Evolutionary conservation across 1,140 invertebrate genomes (phyloP), one percentile per base, ranked within the genome.

Genomic region (Philaenus spumarius): DNA sequence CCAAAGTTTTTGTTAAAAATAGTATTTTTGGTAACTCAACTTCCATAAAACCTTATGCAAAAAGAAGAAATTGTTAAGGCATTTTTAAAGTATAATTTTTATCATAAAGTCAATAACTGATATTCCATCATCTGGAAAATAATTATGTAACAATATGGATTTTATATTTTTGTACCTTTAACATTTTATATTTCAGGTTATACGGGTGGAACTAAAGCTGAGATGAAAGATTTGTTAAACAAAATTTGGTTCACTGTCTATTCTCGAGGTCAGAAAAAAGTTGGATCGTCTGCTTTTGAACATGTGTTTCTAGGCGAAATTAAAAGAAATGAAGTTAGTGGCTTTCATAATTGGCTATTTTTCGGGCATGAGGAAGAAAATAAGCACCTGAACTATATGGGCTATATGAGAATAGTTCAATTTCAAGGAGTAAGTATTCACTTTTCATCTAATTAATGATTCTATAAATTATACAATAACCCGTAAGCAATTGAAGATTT

Each of bases 311-410:
- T 95, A 1, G 85, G 88, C 0, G 91, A 95, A 78, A 73, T 90
- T 0, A 69, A 75, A 34, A 81, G 82, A 66, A 73, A 80, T n/a
- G 81, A 86, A 66, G 80, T 94, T 34, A 78, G 77, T 66, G 92
- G 92, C 11, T 75, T 94, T 54, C 91, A 95, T 69, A 93, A 93
- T 70, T 95, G 91, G 91, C 77, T 94, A n/a, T 90, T 87, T 68
- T 91, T 89, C 54, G 78, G 80, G 30, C 77, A 80, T 52, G 83
- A 90, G 73, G 91, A 95, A 75, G 64, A 68, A 17, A 77, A 74
- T 15, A 77, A 76, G 22, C 73, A 76, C 47, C 80, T 82, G 0
- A 76, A 77, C 34, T 94, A 95, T 70, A 79, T 89, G 59, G 90
- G 90, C 11, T 91, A 87, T 63, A 74, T 88, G 53, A 87, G 85